A percentile compares a stretch with the other conserved stretches of the same genome.
These are phyloP conservation scores for Zaprionus capensis DNA, from an alignment of 1,140 invertebrate genomes.

Conservation along the genomic window DNA sequence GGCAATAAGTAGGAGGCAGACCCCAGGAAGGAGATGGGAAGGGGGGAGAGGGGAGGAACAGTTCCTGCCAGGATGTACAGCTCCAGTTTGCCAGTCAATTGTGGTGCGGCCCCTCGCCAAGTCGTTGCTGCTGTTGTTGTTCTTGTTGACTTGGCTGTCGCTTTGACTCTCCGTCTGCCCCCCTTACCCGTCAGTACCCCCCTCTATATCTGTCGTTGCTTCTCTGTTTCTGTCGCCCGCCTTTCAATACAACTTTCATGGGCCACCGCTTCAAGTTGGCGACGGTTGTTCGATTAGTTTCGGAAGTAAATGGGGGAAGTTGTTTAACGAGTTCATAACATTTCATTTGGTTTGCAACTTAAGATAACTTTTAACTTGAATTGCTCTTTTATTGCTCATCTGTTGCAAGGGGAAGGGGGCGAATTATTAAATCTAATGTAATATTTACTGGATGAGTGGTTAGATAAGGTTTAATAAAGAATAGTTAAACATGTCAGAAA, in stretches of 20 bases:
- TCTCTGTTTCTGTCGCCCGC: constrained; percentile 42
- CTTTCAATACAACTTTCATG: constrained; percentile 58
- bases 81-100: constrained; percentile 76
- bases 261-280: constrained; percentile 32
- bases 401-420: neutral
- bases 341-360: neutral
- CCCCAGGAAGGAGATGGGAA: neutral
- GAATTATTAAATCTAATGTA: neutral
- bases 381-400: neutral
- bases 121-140: constrained; percentile 12
- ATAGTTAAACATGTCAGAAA: no score
- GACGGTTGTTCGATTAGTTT: constrained; percentile 28
- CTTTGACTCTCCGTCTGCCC: constrained; percentile 5
- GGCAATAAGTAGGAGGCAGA: constrained; percentile 55
- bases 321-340: constrained; percentile 9
- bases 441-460: no score
- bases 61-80: constrained; percentile 53
- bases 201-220: constrained; percentile 30
- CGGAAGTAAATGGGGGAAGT: constrained; percentile 5
- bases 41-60: constrained; percentile 3
- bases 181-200: constrained; percentile 4
- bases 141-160: constrained; percentile 49
- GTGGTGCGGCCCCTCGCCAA: constrained; percentile 45
- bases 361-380: neutral
- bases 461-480: no score